phyloP scores from a whole-genome alignment of 2,113 vertebrate species.

The Geothlypis trichas region DNA sequence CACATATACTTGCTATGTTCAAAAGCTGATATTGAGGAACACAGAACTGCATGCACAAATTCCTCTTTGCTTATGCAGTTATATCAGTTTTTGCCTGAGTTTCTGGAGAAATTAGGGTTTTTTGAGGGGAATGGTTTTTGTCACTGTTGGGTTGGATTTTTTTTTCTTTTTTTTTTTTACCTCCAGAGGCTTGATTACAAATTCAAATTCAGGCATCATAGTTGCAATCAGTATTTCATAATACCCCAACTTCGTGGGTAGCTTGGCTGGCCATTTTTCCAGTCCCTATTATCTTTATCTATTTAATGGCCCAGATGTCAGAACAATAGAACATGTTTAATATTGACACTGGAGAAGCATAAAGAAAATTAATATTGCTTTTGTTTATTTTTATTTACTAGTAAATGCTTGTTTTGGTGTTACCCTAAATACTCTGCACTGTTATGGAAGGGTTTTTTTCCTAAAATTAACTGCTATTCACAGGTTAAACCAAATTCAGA shows the following conservation, averaged over 20 bases:
- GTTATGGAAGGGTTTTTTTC: background rate
- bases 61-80: background rate
- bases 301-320: conserved; percentile 60
- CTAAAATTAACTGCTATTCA: background rate
- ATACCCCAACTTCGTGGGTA: conserved; percentile 20
- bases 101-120: background rate
- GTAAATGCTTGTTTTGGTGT: conserved; percentile 1
- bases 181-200: background rate
- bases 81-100: background rate
- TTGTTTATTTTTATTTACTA: conserved; percentile 33
- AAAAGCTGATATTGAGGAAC: background rate
- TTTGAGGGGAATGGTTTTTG: background rate
- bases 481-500: conserved; percentile 4
- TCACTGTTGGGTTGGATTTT: background rate
- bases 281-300: conserved; percentile 48
- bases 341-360: conserved; percentile 55
- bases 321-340: conserved; percentile 59
- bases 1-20: background rate
- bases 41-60: background rate
- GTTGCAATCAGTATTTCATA: conserved; percentile 15
- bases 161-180: background rate
- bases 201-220: background rate
- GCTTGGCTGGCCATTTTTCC: conserved; percentile 27
- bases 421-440: background rate
- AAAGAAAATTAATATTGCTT: conserved; percentile 57